phyloP scores from a whole-genome alignment of 2,888 invertebrate species.

The Napeogenes inachia region DNA sequence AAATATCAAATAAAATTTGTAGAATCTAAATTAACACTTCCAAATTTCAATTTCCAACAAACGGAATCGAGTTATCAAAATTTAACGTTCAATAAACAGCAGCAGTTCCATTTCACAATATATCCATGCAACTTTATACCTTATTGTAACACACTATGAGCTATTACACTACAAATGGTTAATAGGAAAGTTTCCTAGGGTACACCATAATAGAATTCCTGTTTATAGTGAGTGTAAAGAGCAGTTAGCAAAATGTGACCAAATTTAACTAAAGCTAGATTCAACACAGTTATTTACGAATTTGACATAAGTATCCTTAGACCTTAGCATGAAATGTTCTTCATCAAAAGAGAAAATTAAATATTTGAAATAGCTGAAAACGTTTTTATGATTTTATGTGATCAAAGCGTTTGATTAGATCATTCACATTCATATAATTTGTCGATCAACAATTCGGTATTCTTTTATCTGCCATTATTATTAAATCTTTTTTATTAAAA shows the following conservation, averaged over 20 bases:
- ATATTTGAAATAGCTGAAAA: conserved; percentile 15
- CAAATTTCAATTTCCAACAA: conserved; percentile 7
- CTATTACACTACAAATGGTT: conserved; percentile 11
- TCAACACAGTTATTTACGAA: background rate
- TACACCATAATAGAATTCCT: conserved; percentile 3
- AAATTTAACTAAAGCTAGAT: conserved; percentile 1
- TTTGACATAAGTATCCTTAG: too few species aligned
- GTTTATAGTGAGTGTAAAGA: conserved; percentile 6
- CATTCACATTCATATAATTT: too few species aligned
- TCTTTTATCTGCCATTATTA: too few species aligned
- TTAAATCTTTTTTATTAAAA: too few species aligned
- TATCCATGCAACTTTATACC: conserved; percentile 9
- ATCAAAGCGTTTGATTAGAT: conserved; percentile 5
- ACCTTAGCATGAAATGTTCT: too few species aligned
- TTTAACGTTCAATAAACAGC: conserved; percentile 15
- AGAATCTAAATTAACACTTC: conserved; percentile 1
- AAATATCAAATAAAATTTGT: conserved; percentile 1
- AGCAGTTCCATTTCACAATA: conserved; percentile 8
- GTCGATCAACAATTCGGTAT: too few species aligned
- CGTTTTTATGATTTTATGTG: conserved; percentile 10
- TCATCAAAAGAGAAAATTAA: conserved; percentile 1
- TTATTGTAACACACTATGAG: conserved; percentile 5
- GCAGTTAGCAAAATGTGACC: conserved; percentile 4
- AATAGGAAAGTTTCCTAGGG: background rate
- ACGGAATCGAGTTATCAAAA: conserved; percentile 14